Percentiles rank a stretch among this genome's conserved stretches.
Evolutionary conservation across 2,113 vertebrate genomes (phyloP).

Genomic region (Chunga burmeisteri): DNA sequence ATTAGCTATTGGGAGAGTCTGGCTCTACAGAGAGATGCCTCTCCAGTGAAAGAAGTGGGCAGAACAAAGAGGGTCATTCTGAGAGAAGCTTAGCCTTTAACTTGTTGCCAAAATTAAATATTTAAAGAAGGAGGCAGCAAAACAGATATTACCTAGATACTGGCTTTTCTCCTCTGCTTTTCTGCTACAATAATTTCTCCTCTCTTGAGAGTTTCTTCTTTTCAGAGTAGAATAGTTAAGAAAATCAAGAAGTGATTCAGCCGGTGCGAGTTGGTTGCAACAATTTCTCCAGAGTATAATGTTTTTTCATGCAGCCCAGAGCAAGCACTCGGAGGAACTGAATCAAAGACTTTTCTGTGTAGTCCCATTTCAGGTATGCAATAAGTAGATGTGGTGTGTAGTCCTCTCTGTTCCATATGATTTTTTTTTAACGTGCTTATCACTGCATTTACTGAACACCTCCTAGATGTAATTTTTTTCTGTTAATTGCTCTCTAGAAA

Average conservation of each 20-base stretch:
- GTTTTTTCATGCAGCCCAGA: not conserved
- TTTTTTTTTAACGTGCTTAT: not conserved
- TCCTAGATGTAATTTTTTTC: not conserved
- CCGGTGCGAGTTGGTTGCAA: not conserved
- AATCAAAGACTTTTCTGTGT: not conserved
- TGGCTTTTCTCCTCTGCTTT: not conserved
- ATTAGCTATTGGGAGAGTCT: not conserved
- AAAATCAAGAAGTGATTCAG: not conserved
- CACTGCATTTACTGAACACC: not conserved
- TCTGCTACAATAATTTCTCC: not conserved
- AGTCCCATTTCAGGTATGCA: not conserved
- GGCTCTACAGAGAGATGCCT: not conserved
- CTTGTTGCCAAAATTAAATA: not conserved
- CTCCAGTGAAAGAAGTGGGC: not conserved
- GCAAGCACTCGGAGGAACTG: not conserved
- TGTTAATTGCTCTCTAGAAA: not conserved
- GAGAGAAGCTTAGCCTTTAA: not conserved
- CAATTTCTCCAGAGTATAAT: not conserved
- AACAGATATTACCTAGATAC: not conserved
- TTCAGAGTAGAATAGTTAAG: not conserved
- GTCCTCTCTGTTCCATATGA: not conserved
- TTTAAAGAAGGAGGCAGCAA: not conserved
- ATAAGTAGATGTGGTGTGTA: not conserved
- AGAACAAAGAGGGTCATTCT: not conserved
- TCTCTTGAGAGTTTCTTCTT: not conserved